Percentiles rank a stretch among this genome's conserved stretches.
Evolutionary conservation across 2,113 vertebrate genomes (phyloP).

Genomic region (Paracanthobrama guichenoti): DNA sequence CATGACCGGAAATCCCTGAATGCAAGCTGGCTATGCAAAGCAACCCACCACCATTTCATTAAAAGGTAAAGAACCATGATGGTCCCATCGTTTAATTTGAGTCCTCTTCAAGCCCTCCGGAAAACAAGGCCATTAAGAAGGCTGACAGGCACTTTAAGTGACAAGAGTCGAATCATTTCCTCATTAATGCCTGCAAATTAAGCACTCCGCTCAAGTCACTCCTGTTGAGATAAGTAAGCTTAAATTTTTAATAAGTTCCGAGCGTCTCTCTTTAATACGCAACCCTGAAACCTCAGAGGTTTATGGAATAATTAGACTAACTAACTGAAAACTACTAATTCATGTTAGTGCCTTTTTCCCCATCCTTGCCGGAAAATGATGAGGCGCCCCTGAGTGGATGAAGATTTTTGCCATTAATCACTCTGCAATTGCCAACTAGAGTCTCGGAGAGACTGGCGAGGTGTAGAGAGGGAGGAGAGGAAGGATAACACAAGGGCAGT

Average conservation of each 20-base stretch:
- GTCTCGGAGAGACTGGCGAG: not conserved
- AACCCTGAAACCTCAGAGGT: constrained; percentile 50
- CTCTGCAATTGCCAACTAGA: constrained; percentile 22
- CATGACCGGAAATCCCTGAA: not conserved
- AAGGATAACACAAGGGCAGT: constrained; percentile 16
- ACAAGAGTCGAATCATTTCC: constrained; percentile 62
- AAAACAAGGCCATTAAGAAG: constrained; percentile 68
- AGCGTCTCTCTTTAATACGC: constrained; percentile 42
- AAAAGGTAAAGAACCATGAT: constrained; percentile 55
- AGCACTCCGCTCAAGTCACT: constrained; percentile 53
- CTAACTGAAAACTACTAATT: constrained; percentile 48
- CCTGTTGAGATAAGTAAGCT: constrained; percentile 60
- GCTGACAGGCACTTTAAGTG: constrained; percentile 62
- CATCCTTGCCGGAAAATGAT: constrained; percentile 18
- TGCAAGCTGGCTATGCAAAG: constrained; percentile 13
- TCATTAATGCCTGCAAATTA: constrained; percentile 61
- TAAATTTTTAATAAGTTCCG: constrained; percentile 58
- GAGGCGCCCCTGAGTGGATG: not conserved
- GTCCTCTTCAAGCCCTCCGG: constrained; percentile 56
- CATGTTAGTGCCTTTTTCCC: constrained; percentile 35
- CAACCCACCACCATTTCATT: constrained; percentile 50
- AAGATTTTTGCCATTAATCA: constrained; percentile 25
- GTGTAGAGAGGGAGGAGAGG: constrained; percentile 18
- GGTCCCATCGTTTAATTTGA: constrained; percentile 53
- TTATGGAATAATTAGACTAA: constrained; percentile 56